Evolutionary conservation across 2,797 vertebrate species (phyloP), one percentile per base, ranked within the genome.

Genomic region (Poecilia picta): DNA sequence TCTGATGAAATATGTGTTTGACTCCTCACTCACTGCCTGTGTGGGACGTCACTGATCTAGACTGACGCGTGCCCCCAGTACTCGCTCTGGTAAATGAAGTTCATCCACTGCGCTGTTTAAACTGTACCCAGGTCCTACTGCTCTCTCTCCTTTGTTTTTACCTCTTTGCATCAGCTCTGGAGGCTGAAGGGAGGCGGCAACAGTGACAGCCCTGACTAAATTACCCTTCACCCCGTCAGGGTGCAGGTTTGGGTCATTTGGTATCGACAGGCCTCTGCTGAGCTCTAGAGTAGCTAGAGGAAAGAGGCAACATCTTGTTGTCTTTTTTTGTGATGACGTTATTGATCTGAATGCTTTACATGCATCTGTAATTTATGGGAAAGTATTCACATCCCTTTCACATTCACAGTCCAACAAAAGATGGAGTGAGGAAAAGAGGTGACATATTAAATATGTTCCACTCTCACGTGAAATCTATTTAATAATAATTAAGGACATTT

Each of bases 211-310:
- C 46, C 85, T 81, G 90, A 93, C 89, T 90, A 91, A 91, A 91
- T 93, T 89, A 89, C 85, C 86, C 91, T 90, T 91, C 91, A 90
- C 86, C 89, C 83, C 55, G 51, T 66, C 73, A 92, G 89, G 85
- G 90, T 92, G 93, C 92, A 94, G 89, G 89, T 93, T 94, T 91
- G 89, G 93, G 92, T 95, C 93, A 94, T 83, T 93, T 89, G 80
- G 81, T 92, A 92, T 93, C 57, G 88, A 92, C 91, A 89, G 74
- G 86, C 78, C 81, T 84, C 82, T 68, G 85, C 78, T 33, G 75
- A 83, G 88, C 76, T 76, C n/a, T 79, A 86, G 68, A 89, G 79
- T 77, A 59, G 87, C 88, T 89, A 64, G 73, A 89, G 86, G 86
- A 87, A 87, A 90, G 87, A 89, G 85, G 64, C 77, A 74, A 84